phyloP scores from a whole-genome alignment of 2,113 vertebrate genomes.

The Tachysurus fulvidraco region DNA sequence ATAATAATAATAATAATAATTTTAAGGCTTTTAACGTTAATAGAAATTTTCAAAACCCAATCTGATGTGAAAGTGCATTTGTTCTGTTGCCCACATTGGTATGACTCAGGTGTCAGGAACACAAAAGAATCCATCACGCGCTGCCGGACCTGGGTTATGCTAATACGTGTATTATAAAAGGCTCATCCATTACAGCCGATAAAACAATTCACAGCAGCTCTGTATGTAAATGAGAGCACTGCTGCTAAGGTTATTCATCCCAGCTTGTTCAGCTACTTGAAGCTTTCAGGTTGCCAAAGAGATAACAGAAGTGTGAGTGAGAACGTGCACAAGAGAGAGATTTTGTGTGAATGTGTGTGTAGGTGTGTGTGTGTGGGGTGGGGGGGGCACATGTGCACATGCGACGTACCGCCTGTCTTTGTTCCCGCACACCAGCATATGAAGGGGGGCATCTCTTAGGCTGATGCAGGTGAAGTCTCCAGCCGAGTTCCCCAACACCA shows the following conservation, averaged over 20 bases:
- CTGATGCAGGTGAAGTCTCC: constrained; percentile 91
- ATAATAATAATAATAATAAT: neutral
- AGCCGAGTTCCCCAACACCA: constrained; percentile 78
- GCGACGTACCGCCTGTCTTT: constrained; percentile 85
- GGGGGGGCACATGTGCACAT: neutral
- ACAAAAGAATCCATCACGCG: neutral
- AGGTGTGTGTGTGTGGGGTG: constrained; percentile 2
- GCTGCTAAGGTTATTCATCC: constrained; percentile 17
- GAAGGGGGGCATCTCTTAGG: constrained; percentile 79
- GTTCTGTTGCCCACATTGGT: neutral
- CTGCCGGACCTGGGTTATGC: neutral
- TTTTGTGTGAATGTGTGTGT: constrained; percentile 2
- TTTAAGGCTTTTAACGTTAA: neutral
- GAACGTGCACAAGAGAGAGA: neutral
- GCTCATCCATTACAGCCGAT: neutral
- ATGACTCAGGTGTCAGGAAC: neutral
- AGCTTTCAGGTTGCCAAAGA: constrained; percentile 29
- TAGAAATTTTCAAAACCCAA: neutral
- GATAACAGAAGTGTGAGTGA: constrained; percentile 10
- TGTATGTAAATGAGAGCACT: constrained; percentile 30
- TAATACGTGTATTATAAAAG: neutral
- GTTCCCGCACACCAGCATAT: constrained; percentile 90
- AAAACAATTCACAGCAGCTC: constrained; percentile 27
- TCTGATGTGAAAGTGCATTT: neutral
- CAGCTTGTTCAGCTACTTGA: constrained; percentile 10